Base-by-base conservation (phyloP, 2,113 vertebrate species). In the Megaleporinus macrocephalus region DNA sequence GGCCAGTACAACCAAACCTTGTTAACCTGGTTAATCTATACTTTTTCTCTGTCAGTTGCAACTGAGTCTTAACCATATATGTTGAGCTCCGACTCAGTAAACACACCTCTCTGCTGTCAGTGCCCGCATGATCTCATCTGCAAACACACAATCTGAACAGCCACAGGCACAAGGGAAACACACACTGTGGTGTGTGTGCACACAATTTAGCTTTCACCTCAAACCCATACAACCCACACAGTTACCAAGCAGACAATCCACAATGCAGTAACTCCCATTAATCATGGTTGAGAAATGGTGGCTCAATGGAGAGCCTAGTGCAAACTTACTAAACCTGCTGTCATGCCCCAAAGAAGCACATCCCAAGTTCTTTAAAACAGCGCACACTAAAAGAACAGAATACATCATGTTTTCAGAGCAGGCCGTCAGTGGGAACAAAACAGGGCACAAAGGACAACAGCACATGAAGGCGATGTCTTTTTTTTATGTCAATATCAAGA, bases 91-190 rank as follows among this genome's bases (percentile, higher is more conserved):
- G 2, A n/a, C 49, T 30, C 24, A 49, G 18, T 22, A 26, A 62
- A 59, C 24, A 47, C 72, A 79, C 41, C 26, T 79, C 1, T 26
- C 7, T 26, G 12, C 33, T 16, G 18, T 69, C 71, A 75, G 53
- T 70, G n/a, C 55, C 11, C 51, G 26, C 12, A 71, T 82, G 73
- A 77, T 33, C 18, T 85, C 29, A 73, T 82, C 76, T 65, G 20
- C 70, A 63, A 47, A 44, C 36, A 57, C 13, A 33, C 18, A 47
- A 74, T 61, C 1, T 22, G n/a, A 59, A 65, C 18, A 78, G 14
- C 66, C 59, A 75, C n/a, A 84, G 14, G 53, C 57, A 29, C 75
- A 53, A 57, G 18, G 62, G 57, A 33, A 33, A 22, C 6, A 59
- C 44, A 4, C 9, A 62, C 44, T 62, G 57, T 10, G 13, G 14